Conservation (phyloP, 2,888 invertebrate species). For the Lasioglossum lativentre region DNA sequence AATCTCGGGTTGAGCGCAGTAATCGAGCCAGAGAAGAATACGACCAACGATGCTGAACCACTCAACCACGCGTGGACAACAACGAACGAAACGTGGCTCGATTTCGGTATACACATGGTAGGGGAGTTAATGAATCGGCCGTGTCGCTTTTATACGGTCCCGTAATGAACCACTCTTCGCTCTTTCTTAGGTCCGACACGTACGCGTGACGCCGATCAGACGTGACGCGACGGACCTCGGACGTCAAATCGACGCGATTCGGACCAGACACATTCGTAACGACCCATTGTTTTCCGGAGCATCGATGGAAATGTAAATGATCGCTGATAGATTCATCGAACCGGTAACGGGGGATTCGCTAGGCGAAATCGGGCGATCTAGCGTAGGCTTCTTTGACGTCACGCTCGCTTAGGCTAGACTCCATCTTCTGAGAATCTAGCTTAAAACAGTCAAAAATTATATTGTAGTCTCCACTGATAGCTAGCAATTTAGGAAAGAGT, state of each 20-base stretch:
- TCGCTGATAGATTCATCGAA: conserved; percentile 31
- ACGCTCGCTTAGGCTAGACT: neutral
- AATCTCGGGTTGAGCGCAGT: neutral
- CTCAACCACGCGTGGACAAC: neutral
- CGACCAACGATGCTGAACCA: neutral
- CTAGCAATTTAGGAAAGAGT: neutral
- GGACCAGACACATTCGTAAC: conserved; percentile 37
- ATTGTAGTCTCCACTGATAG: too few species aligned
- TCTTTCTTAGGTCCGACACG: conserved; percentile 33
- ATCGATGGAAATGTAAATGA: conserved; percentile 56
- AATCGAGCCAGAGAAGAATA: neutral
- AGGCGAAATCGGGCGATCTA: neutral
- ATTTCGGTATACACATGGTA: too few species aligned
- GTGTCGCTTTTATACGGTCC: neutral
- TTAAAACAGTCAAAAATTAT: too few species aligned
- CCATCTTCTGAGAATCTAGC: neutral
- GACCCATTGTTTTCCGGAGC: conserved; percentile 55
- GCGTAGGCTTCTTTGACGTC: neutral
- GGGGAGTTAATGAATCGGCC: neutral
- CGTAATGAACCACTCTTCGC: conserved; percentile 19
- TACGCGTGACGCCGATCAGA: conserved; percentile 44
- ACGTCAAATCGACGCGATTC: conserved; percentile 13
- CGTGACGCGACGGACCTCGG: conserved; percentile 28
- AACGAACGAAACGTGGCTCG: too few species aligned
- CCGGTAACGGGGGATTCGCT: neutral